A percentile compares a stretch with the other conserved stretches of the same genome.
These are phyloP conservation scores for Rhinolophus sinicus DNA, from an alignment of 2,113 vertebrate species.

Conservation along the genomic window DNA sequence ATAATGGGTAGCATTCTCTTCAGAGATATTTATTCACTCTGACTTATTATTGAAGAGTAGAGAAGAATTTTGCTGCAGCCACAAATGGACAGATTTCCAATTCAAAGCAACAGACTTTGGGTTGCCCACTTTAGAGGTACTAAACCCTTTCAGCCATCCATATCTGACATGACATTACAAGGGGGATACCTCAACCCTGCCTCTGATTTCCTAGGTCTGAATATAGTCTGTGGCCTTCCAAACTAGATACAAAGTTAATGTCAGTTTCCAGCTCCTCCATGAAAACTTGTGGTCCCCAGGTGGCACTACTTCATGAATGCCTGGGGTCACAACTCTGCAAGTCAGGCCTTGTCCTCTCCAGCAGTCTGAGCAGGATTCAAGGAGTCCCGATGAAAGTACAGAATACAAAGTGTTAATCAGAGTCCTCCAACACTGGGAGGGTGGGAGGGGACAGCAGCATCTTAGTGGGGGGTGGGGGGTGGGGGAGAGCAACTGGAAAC, in stretches of 20 bases:
- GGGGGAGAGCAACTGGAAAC: constrained; percentile 9
- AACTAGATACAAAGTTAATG: background rate
- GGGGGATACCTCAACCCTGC: background rate
- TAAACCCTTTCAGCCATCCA: background rate
- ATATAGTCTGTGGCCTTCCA: background rate
- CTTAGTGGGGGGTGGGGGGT: background rate
- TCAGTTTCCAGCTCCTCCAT: background rate
- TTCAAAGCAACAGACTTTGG: background rate
- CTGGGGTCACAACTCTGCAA: background rate
- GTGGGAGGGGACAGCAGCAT: background rate
- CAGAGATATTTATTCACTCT: background rate
- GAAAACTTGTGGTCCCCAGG: background rate
- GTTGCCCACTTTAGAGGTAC: background rate
- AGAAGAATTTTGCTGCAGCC: background rate
- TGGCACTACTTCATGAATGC: background rate
- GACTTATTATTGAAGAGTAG: constrained; percentile 13
- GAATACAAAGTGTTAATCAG: constrained; percentile 58
- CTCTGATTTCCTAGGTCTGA: background rate
- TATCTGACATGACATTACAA: background rate
- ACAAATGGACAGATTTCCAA: background rate
- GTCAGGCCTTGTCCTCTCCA: constrained; percentile 38
- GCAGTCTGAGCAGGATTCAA: background rate
- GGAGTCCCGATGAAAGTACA: background rate
- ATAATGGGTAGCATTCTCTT: constrained; percentile 10
- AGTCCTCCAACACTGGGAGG: background rate